Conservation (phyloP, 1,140 invertebrate species). For the Contarinia nasturtii region DNA sequence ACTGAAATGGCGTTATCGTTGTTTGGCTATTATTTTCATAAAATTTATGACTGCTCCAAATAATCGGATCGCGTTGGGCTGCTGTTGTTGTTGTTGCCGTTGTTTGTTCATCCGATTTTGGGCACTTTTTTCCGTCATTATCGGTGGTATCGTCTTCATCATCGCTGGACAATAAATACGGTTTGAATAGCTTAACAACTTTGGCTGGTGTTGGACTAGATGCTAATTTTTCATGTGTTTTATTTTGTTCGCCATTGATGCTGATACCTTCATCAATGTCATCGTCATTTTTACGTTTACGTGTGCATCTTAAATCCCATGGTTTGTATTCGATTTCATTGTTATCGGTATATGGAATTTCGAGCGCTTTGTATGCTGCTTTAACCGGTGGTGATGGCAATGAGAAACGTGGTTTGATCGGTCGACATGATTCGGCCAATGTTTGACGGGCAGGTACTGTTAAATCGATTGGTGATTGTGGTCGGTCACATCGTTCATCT, state of each 20-base stretch:
- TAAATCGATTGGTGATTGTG: not conserved
- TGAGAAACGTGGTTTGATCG: too few relatives aligned
- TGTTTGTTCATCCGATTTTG: not conserved
- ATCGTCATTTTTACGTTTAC: slow-evolving; percentile 6
- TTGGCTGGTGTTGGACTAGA: slow-evolving; percentile 12
- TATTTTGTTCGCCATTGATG: not conserved
- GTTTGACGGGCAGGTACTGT: not conserved
- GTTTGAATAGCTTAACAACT: slow-evolving; percentile 45
- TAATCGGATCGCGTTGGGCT: slow-evolving; percentile 13
- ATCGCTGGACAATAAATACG: slow-evolving; percentile 29
- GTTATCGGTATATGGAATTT: too few relatives aligned
- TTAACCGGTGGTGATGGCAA: too few relatives aligned
- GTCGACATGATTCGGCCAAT: too few relatives aligned
- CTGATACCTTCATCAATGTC: slow-evolving; percentile 6
- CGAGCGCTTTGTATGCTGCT: too few relatives aligned
- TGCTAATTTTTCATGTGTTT: not conserved
- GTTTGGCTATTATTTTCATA: slow-evolving; percentile 6
- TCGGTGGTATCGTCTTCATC: slow-evolving; percentile 24
- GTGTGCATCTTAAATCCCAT: not conserved
- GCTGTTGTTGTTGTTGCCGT: slow-evolving; percentile 3
- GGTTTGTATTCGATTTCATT: not conserved
- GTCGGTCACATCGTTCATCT: too few relatives aligned
- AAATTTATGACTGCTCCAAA: slow-evolving; percentile 16
- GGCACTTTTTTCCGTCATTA: slow-evolving; percentile 15
- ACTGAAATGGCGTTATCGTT: slow-evolving; percentile 5